Evolutionary conservation across 2,888 invertebrate genomes (phyloP), one percentile per base, ranked within the genome.

Genomic region (Cecidostiba fungosa): DNA sequence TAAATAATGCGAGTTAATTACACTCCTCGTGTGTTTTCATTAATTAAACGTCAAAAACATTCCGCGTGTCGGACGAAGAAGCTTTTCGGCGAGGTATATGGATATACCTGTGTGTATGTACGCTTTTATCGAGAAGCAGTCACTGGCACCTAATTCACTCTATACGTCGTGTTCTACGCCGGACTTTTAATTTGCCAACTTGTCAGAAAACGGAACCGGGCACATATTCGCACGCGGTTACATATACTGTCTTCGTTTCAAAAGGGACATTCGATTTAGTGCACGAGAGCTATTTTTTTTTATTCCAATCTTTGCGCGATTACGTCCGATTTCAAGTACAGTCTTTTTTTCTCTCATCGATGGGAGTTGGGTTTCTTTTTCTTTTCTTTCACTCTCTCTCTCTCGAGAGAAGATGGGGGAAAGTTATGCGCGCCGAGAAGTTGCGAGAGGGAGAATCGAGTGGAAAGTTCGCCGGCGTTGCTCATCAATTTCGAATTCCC

Each of bases 101-200:
- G n/a, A 14, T 23, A 59, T 2, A 8, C 54, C 6, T 16, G 14
- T 3, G 32, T n/a, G 3, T 32, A 32, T 39, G 39, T 39, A 43
- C 8, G n/a, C 6, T 59, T 59, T 59, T 59, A 59, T 59, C 8
- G n/a, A 19, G 23, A 59, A n/a, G 54, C n/a, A n/a, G 54, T 59
- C n/a, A n/a, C 54, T 5, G 54, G 54, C 54, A 19, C 1, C n/a
- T 59, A 26, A 39, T 66, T 77, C n/a, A 23, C 23, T n/a, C n/a
- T 29, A 47, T 6, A 54, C 54, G 54, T 54, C 54, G 23, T 0
- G 2, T 1, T 8, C n/a, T 59, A 16, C 29, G 39, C 10, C 10
- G 77, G 78, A 69, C 69, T 78, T 78, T 69, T 78, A 69, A 69
- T 78, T 78, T 78, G 19, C 29, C 47, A 1, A 16, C 77, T 29